Evolutionary conservation across 2,888 invertebrate genomes (phyloP).

Genomic region (Dasypogon diadema): DNA sequence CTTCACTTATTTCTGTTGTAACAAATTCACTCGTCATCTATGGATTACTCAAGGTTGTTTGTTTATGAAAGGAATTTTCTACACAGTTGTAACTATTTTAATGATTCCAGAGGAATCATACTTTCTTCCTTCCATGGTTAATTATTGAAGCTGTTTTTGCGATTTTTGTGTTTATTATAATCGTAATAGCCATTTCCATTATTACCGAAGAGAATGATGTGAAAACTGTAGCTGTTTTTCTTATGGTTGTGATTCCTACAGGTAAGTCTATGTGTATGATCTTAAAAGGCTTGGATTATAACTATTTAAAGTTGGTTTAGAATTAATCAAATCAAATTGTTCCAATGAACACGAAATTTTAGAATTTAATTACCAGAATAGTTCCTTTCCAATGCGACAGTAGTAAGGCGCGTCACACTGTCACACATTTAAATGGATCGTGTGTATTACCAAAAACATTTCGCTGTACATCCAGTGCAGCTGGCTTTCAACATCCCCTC

Average conservation of each 20-base stretch:
- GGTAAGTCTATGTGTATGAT: conserved; percentile 5
- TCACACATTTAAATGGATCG: too few relatives aligned
- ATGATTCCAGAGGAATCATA: conserved; percentile 27
- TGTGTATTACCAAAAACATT: too few relatives aligned
- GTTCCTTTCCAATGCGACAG: too few relatives aligned
- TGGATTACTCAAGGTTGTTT: conserved; percentile 30
- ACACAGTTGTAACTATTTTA: background rate
- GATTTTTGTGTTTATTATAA: background rate
- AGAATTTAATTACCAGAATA: too few relatives aligned
- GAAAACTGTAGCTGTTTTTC: background rate
- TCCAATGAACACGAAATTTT: too few relatives aligned
- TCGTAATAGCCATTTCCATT: conserved; percentile 2
- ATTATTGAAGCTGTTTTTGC: conserved; percentile 24
- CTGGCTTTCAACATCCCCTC: too few relatives aligned
- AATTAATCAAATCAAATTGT: too few relatives aligned
- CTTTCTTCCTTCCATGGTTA: conserved; percentile 4
- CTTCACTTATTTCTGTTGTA: background rate
- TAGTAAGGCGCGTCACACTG: too few relatives aligned
- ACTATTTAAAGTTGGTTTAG: too few relatives aligned
- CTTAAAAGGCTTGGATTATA: too few relatives aligned
- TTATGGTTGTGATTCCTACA: conserved; percentile 11
- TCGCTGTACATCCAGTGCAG: too few relatives aligned
- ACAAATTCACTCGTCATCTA: background rate
- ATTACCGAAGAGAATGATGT: conserved; percentile 4
- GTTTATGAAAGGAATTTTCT: background rate